Base-by-base conservation (phyloP, 2,797 vertebrate species). In the Octomys mimax region DNA sequence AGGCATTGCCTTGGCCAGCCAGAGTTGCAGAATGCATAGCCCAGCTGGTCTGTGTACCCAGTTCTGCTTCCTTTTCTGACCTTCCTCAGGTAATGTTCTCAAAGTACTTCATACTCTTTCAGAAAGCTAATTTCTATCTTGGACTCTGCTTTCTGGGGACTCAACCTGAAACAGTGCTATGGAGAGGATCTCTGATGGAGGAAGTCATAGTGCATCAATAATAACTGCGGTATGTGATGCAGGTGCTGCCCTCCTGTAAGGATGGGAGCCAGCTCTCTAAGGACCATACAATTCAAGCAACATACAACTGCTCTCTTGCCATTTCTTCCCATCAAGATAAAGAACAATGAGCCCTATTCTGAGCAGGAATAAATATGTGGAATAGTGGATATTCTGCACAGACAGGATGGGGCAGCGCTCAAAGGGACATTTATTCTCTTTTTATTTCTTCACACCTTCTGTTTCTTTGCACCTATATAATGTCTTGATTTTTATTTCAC, bases 401-500 rank as follows among this genome's bases (percentile, higher is more conserved):
- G 66, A 2, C 22, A 59, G 73, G 73, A 31, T 42, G 52, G 2
- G 19, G 79, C 54, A 12, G n/a, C 62, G 19, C 36, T 66, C n/a
- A 33, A 78, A 92, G 54, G 6, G 33, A 42, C 14, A 3, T 57
- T 89, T 73, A 62, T 84, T 78, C 33, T 79, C 52, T 54, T 66
- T 46, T 64, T 42, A 92, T 26, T 90, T 87, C 73, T 71, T 57
- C 36, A 80, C 64, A 80, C 12, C 33, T 64, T 33, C 68, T 33
- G 82, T 31, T 81, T 77, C 54, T 75, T 91, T 87, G 33, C 22
- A 84, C 28, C 78, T 92, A 21, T 22, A 13, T 42, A 49, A 78
- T 78, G 57, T 70, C 62, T 96, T 46, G n/a, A 84, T 85, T 96
- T 95, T 95, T 82, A 91, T 94, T 84, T 79, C 89, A 59, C 28